phyloP scores from a whole-genome alignment of 2,113 vertebrate species.

The Xiphias gladius region DNA sequence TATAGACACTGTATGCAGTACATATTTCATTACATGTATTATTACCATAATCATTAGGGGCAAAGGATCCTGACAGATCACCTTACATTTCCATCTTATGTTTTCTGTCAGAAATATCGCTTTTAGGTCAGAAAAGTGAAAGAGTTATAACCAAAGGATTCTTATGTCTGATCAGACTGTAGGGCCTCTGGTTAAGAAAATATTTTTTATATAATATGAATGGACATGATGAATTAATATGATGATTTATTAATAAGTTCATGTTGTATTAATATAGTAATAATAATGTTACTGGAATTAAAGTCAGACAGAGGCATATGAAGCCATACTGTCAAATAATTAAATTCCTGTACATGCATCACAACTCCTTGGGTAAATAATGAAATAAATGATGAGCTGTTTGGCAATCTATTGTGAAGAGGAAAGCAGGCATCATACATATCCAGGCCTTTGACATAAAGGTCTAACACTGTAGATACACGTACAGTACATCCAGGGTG shows the following conservation, averaged over 20 bases:
- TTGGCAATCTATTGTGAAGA: neutral
- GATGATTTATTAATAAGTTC: neutral
- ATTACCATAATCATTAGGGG: no score
- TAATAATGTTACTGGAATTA: neutral
- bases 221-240: neutral
- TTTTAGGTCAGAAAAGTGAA: neutral
- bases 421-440: neutral
- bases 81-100: no score
- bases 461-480: neutral
- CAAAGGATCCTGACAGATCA: no score
- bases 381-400: neutral
- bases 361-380: neutral
- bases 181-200: no score
- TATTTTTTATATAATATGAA: no score
- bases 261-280: neutral
- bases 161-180: no score
- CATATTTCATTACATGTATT: no score
- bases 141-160: no score
- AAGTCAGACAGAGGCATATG: neutral
- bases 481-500: slow-evolving; percentile 32
- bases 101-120: neutral
- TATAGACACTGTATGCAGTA: no score
- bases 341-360: neutral
- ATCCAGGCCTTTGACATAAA: neutral
- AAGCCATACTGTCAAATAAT: neutral